These are phyloP conservation scores for Ectobius pallidus DNA, from an alignment of 2,888 invertebrate species.

Conservation along the genomic window DNA sequence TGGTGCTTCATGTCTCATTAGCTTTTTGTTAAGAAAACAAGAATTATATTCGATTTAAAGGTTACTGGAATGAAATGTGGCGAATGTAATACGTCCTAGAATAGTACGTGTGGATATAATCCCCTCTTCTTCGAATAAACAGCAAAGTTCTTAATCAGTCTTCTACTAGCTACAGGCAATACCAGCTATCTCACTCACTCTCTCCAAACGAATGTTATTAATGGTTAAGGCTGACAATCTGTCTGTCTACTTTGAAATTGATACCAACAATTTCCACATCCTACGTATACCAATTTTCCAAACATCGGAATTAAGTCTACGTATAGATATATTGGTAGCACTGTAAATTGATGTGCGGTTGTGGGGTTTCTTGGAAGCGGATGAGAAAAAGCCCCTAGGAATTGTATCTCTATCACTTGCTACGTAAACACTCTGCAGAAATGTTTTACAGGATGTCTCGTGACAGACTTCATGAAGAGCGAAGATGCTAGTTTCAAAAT, in stretches of 20 bases:
- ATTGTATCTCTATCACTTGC: neutral
- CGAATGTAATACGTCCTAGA: too few relatives aligned
- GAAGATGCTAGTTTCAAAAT: too few relatives aligned
- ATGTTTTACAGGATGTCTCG: neutral
- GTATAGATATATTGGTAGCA: slow-evolving; percentile 4
- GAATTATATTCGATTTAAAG: too few relatives aligned
- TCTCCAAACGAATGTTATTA: slow-evolving; percentile 15
- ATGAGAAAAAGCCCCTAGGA: neutral
- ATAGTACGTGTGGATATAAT: too few relatives aligned
- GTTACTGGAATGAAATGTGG: neutral
- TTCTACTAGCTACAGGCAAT: neutral
- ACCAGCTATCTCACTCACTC: neutral
- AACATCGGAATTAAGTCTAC: neutral
- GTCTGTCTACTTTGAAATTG: slow-evolving; percentile 22
- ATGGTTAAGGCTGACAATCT: slow-evolving; percentile 12
- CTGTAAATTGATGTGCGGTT: neutral
- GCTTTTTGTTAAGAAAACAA: too few relatives aligned
- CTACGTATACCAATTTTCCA: neutral
- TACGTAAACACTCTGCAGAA: neutral
- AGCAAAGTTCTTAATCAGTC: neutral
- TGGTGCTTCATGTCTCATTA: too few relatives aligned
- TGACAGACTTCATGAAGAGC: too few relatives aligned
- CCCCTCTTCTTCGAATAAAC: neutral
- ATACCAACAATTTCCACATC: neutral
- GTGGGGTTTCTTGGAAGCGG: neutral